phyloP scores from a whole-genome alignment of 2,113 vertebrate species.

The Ictalurus furcatus region DNA sequence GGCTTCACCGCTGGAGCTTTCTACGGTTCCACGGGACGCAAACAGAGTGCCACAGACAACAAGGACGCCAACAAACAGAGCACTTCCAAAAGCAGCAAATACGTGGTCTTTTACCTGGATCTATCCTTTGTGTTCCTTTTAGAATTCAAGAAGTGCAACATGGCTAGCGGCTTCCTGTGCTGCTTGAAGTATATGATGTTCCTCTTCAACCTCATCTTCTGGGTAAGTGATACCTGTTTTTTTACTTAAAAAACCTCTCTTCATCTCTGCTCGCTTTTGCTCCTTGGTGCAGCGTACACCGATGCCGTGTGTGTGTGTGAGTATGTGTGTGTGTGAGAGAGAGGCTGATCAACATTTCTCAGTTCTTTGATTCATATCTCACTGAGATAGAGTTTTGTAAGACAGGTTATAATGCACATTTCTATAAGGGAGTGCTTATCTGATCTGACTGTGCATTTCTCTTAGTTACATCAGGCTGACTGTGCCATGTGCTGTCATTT shows the following conservation, averaged over 20 bases:
- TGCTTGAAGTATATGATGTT: constrained; percentile 99
- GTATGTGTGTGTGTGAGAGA: not conserved
- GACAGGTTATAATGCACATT: constrained; percentile 1
- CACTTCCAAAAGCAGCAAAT: constrained; percentile 94
- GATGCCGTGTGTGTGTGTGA: not conserved
- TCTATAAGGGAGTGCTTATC: constrained; percentile 16
- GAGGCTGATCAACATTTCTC: not conserved
- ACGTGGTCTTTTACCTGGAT: constrained; percentile 99
- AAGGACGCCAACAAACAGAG: constrained; percentile 82
- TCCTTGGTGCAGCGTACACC: not conserved
- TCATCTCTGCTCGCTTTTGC: not conserved
- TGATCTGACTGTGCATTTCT: constrained; percentile 60
- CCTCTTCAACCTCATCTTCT: constrained; percentile 98
- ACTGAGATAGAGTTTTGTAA: not conserved
- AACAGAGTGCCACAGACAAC: constrained; percentile 62
- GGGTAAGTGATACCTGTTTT: constrained; percentile 83
- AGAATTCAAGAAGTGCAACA: constrained; percentile 99
- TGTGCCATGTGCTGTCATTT: constrained; percentile 52
- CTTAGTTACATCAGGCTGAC: constrained; percentile 64
- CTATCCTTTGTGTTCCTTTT: constrained; percentile 99
- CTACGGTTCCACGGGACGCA: constrained; percentile 85
- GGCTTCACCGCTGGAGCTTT: constrained; percentile 97
- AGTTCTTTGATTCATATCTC: not conserved
- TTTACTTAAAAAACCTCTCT: not conserved
- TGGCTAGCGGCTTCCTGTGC: constrained; percentile 98